phyloP scores from a whole-genome alignment of 2,113 vertebrate genomes.

The Thamnaconus septentrionalis region DNA sequence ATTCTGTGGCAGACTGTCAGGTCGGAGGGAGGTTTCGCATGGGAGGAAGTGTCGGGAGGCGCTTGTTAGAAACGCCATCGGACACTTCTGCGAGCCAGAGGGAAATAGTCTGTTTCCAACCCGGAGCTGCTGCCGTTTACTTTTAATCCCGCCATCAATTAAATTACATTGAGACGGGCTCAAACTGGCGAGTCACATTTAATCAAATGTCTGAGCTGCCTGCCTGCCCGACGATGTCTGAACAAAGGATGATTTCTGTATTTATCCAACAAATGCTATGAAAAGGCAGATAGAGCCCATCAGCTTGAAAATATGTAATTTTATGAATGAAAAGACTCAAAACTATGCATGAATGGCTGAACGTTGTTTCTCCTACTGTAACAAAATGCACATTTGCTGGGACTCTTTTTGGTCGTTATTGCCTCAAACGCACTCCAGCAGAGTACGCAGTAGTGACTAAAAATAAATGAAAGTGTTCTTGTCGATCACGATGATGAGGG shows the following conservation, averaged over 20 bases:
- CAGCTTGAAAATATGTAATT: no score
- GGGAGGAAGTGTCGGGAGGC: constrained; percentile 9
- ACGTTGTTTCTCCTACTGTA: no score
- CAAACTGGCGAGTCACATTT: no score
- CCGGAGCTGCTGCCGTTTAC: constrained; percentile 4
- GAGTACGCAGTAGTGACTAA: constrained; percentile 17
- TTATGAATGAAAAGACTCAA: no score
- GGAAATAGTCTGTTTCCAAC: constrained; percentile 1
- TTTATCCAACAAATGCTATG: no score
- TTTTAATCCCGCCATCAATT: no score
- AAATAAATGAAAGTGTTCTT: constrained; percentile 17
- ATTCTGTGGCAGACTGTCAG: constrained; percentile 26
- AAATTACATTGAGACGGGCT: no score
- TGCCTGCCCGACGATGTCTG: no score
- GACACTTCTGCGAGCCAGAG: constrained; percentile 23
- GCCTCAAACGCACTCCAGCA: background rate
- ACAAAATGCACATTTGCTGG: background rate
- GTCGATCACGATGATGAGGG: constrained; percentile 5
- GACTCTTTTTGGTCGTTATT: constrained; percentile 31
- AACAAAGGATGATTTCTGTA: no score
- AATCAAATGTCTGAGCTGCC: no score
- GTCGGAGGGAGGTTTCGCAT: constrained; percentile 21
- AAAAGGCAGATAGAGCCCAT: no score
- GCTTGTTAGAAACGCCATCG: constrained; percentile 17
- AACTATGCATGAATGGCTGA: no score